A percentile compares a stretch with the other conserved stretches of the same genome.
phyloP scores from a whole-genome alignment of 2,113 vertebrate genomes.

The Sinocyclocheilus anshuiensis region DNA sequence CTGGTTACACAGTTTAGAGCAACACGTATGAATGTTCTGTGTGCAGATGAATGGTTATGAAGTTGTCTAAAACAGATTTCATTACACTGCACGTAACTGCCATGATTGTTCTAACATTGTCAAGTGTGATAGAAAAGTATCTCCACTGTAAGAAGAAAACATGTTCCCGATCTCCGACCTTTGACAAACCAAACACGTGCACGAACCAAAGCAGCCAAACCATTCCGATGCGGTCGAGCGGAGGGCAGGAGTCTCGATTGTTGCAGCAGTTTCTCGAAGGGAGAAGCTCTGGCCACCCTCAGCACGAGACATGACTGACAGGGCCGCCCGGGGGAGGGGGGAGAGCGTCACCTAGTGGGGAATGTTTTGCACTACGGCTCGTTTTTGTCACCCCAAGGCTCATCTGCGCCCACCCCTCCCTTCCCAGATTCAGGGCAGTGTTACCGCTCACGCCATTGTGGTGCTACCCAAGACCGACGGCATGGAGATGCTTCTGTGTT shows the following conservation, averaged over 20 bases:
- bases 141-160: conserved; percentile 36
- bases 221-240: conserved; percentile 6
- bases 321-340: conserved; percentile 14
- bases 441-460: conserved; percentile 98
- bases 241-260: conserved; percentile 69
- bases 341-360: conserved; percentile 52
- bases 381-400: conserved; percentile 61
- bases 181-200: conserved; percentile 54
- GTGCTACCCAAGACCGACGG: conserved; percentile 98
- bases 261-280: conserved; percentile 78
- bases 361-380: conserved; percentile 55
- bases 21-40: background rate
- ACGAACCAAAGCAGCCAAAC: conserved; percentile 39
- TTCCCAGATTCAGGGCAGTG: conserved; percentile 97
- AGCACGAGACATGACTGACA: conserved; percentile 18
- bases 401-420: conserved; percentile 61
- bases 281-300: conserved; percentile 31
- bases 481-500: conserved; percentile 99
- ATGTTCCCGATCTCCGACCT: conserved; percentile 61
- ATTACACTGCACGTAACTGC: background rate
- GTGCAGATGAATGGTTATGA: background rate
- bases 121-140: conserved; percentile 1
- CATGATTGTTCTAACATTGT: background rate
- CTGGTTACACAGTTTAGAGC: background rate
- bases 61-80: conserved; percentile 1